Percentiles rank a stretch among this genome's conserved stretches.
phyloP scores from a whole-genome alignment of 2,797 vertebrate species.

The Sebastes diaconus region DNA sequence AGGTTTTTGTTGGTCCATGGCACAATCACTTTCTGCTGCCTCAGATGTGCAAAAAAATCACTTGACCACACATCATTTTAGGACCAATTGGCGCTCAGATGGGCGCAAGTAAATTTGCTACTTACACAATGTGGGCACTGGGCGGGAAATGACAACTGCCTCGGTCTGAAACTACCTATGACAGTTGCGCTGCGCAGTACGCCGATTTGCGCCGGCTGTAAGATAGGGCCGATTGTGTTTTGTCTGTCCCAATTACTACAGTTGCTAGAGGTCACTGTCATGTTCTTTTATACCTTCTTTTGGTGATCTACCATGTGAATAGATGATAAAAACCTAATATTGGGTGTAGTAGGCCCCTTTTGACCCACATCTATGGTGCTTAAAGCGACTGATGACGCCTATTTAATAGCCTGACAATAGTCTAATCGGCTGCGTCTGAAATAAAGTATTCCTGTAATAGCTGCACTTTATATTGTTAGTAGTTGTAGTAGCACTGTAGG shows the following conservation, averaged over 20 bases:
- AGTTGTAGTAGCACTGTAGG: not conserved
- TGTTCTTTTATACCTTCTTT: not conserved
- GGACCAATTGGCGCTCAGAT: no score
- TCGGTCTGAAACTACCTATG: no score
- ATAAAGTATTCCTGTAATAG: not conserved
- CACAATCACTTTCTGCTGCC: no score
- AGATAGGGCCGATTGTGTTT: no score
- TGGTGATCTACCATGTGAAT: not conserved
- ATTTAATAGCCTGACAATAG: not conserved
- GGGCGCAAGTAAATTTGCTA: no score
- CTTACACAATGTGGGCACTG: no score
- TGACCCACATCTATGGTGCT: not conserved
- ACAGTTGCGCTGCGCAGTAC: rapidly evolving
- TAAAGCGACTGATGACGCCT: not conserved
- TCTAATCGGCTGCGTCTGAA: not conserved
- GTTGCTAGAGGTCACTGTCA: not conserved
- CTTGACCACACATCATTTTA: no score
- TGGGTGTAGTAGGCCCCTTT: no score
- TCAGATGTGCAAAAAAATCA: no score
- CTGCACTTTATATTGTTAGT: not conserved
- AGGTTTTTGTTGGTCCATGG: no score
- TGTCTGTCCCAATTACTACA: not conserved
- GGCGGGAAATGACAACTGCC: no score
- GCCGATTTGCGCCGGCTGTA: no score
- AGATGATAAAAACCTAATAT: not conserved